Evolutionary conservation across 2,797 vertebrate genomes (phyloP), one percentile per base, ranked within the genome.

Genomic region (Myoxocephalus aenaeus): DNA sequence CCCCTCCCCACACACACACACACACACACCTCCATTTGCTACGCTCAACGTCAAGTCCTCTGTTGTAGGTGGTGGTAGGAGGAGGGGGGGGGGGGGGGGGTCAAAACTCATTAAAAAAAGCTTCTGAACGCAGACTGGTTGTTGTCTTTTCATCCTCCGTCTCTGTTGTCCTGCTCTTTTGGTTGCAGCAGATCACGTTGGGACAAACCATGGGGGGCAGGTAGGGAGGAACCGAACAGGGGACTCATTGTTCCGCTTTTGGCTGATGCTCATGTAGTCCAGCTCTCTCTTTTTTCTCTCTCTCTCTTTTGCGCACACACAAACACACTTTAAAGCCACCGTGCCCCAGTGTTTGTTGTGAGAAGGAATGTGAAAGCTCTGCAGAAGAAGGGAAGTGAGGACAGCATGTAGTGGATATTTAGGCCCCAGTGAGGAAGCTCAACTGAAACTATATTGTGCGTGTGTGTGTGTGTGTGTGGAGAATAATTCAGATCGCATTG

Each of bases 221-320:
- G 79, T 75, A 68, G 71, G 40, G 56, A 54, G 65, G 40, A 70
- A 61, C 61, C 4, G 1, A 69, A 91, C 89, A 92, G 85, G 54
- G 68, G 61, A 36, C 46, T 68, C 75, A 50, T 90, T 93, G 90
- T 91, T 90, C 77, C 14, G 62, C 8, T 80, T 84, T 89, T 88
- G 87, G 87, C 85, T 81, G 62, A 85, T 74, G 65, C 65, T 85
- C 79, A 74, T 81, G 34, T 62, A 34, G 73, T 75, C 84, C 48
- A 84, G 80, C 77, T 0, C 3, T 20, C 38, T 20, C 14, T 34
- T 25, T 11, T 12, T 66, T 57, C 18, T 27, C 50, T 69, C 2
- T 59, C 57, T 59, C 51, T 54, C 36, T 0, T 1, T n/a, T 7
- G 2, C 10, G 50, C 53, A 40, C 61, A 63, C 59, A 18, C 0